Percentiles rank a stretch among this genome's conserved stretches.
Evolutionary conservation across 2,113 vertebrate species (phyloP).

Genomic region (Otus sunia): DNA sequence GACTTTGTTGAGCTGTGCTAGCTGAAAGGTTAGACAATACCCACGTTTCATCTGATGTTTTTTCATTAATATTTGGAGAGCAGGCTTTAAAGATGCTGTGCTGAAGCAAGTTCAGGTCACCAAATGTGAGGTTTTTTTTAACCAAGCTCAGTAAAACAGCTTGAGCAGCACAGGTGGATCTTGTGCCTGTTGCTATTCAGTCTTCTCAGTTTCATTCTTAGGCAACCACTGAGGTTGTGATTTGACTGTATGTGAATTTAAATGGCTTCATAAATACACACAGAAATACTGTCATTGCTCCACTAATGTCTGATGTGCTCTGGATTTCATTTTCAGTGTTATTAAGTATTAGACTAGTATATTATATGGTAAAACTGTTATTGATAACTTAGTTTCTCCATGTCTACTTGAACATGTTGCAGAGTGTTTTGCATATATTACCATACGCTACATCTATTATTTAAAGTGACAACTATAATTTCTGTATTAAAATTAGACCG

Average conservation of each 20-base stretch:
- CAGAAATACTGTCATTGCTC: neutral
- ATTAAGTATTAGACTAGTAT: neutral
- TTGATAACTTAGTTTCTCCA: neutral
- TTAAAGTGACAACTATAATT: constrained; percentile 32
- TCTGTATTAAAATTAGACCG: constrained; percentile 22
- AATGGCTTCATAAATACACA: constrained; percentile 17
- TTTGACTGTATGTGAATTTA: constrained; percentile 1
- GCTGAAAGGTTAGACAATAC: neutral
- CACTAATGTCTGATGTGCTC: neutral
- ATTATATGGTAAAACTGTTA: constrained; percentile 32
- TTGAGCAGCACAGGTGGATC: neutral
- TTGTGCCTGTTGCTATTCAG: neutral
- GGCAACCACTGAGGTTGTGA: neutral
- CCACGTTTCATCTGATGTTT: neutral
- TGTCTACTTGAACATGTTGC: neutral
- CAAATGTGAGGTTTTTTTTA: neutral
- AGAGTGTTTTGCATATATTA: neutral
- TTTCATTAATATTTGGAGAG: neutral
- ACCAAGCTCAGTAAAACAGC: neutral
- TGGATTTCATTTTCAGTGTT: neutral
- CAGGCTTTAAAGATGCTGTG: neutral
- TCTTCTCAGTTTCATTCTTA: neutral
- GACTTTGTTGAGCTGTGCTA: neutral
- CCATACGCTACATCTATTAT: neutral
- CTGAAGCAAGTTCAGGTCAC: neutral